These are phyloP conservation scores for Drosophila vallismaia DNA, from an alignment of 2,888 invertebrate species.

Conservation along the genomic window DNA sequence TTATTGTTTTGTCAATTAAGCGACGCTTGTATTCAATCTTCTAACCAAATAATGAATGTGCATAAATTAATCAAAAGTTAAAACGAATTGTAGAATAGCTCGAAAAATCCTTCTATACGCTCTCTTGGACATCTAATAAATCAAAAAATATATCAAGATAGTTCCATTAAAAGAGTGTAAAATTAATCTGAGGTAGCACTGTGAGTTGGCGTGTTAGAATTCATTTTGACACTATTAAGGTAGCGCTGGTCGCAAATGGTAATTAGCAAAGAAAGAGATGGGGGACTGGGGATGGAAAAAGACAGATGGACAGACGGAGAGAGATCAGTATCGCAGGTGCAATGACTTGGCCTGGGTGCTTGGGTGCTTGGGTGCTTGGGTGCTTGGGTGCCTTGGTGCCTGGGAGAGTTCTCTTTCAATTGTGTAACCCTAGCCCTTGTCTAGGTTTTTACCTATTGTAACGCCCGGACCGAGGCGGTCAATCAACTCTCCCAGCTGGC, in stretches of 20 bases:
- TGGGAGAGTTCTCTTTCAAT: constrained; percentile 46
- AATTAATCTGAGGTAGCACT: constrained; percentile 9
- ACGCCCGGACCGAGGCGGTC: constrained; percentile 34
- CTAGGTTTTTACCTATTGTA: constrained; percentile 22
- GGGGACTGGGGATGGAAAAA: neutral
- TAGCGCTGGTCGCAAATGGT: constrained; percentile 63
- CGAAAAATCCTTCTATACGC: neutral
- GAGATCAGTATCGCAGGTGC: constrained; percentile 43
- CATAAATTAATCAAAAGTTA: neutral
- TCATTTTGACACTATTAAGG: constrained; percentile 76
- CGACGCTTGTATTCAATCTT: neutral
- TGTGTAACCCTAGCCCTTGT: constrained; percentile 42
- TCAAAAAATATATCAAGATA: neutral
- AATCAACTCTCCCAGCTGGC: constrained; percentile 35
- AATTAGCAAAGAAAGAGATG: constrained; percentile 59
- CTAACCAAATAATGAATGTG: neutral
- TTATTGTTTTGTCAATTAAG: neutral
- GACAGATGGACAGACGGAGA: neutral
- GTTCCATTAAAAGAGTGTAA: constrained; percentile 2
- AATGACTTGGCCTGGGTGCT: constrained; percentile 37
- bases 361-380: constrained; percentile 5
- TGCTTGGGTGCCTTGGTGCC: constrained; percentile 13
- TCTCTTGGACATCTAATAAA: constrained; percentile 1
- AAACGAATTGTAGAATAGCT: neutral
- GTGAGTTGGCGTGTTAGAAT: constrained; percentile 65